Evolutionary conservation across 1,140 invertebrate species (phyloP).

Genomic region (Conus betulinus): DNA sequence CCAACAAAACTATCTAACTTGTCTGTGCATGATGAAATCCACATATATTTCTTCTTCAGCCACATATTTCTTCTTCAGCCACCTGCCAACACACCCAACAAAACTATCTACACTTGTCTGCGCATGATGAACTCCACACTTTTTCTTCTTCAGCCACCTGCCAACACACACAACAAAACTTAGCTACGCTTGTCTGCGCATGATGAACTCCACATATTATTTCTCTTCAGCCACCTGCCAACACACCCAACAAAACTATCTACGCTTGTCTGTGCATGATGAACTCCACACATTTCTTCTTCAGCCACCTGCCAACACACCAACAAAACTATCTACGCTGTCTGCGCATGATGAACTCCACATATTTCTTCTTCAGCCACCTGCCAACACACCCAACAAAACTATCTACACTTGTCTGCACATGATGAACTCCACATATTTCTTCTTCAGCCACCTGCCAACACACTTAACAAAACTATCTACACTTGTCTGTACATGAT

Average conservation of each 20-base stretch:
- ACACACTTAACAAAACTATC: too few relatives aligned
- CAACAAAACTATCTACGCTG: too few relatives aligned
- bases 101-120: too few relatives aligned
- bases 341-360: too few relatives aligned
- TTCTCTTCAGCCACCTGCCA: slow-evolving; percentile 64
- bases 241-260: too few relatives aligned
- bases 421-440: slow-evolving; percentile 58
- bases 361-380: slow-evolving; percentile 70
- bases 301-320: slow-evolving; percentile 71
- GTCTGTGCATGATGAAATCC: slow-evolving; percentile 48
- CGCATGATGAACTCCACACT: slow-evolving; percentile 55
- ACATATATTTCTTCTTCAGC: slow-evolving; percentile 67
- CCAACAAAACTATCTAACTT: too few relatives aligned
- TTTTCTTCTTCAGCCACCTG: slow-evolving; percentile 70
- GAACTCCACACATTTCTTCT: slow-evolving; percentile 63
- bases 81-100: slow-evolving; percentile 43
- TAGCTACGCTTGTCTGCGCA: too few relatives aligned
- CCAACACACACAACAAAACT: too few relatives aligned
- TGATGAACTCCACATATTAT: too few relatives aligned
- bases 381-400: slow-evolving; percentile 33
- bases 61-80: slow-evolving; percentile 69
- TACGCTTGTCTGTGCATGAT: too few relatives aligned
- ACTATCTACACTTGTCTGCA: neutral
- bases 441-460: slow-evolving; percentile 67
- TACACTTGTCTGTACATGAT: too few relatives aligned